Evolutionary conservation across 2,888 invertebrate species (phyloP).

Genomic region (Stenodera caucasica): DNA sequence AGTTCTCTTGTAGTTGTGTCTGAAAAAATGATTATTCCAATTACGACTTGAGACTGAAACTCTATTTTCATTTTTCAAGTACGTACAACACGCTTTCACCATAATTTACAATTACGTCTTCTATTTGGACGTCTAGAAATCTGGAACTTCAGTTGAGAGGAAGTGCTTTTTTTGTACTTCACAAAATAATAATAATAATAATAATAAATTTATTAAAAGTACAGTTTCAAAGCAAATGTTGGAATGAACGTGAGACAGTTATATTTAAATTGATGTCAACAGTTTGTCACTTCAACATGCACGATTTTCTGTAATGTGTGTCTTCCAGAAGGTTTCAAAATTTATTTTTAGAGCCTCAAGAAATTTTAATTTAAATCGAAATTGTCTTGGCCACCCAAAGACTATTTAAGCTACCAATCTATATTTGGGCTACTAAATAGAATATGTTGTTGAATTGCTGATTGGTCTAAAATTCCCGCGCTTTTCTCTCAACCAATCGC

Average conservation of each 20-base stretch:
- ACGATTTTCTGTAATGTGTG: slow-evolving; percentile 15
- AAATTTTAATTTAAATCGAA: no score
- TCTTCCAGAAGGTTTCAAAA: slow-evolving; percentile 15
- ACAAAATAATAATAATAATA: no score
- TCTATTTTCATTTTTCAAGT: not conserved
- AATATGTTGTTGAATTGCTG: no score
- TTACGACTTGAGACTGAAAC: not conserved
- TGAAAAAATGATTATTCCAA: not conserved
- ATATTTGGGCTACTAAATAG: no score
- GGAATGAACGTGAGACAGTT: slow-evolving; percentile 15
- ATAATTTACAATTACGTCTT: slow-evolving; percentile 29
- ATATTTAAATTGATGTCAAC: slow-evolving; percentile 34
- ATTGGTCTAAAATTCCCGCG: no score
- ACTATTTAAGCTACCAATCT: no score
- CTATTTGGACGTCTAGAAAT: slow-evolving; percentile 13
- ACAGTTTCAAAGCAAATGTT: slow-evolving; percentile 10
- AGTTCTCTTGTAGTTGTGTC: not conserved
- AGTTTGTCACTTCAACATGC: slow-evolving; percentile 35
- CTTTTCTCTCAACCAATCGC: no score
- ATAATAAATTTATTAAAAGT: no score
- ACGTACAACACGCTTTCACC: slow-evolving; percentile 22
- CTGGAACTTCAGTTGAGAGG: not conserved
- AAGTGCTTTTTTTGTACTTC: not conserved
- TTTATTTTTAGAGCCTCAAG: slow-evolving; percentile 18
- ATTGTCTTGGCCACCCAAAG: no score